Base-by-base conservation (phyloP, 2,888 invertebrate genomes). In the Pasiphila rectangulata region DNA sequence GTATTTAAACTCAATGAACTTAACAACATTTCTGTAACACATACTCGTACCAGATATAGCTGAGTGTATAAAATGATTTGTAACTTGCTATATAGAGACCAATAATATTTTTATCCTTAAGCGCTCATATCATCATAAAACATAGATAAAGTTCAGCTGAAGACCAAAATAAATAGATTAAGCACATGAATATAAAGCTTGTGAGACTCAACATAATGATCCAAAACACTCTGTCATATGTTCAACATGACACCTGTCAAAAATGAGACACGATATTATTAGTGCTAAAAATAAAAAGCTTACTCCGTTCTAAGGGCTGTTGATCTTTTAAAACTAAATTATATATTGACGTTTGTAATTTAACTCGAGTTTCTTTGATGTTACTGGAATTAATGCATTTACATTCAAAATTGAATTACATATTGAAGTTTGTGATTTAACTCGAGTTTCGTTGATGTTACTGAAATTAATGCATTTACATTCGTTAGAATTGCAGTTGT, bases 161-260 rank as follows among this genome's bases (percentile, higher is more conserved):
- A n/a, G n/a, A 1, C 10, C 9, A 2, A 17, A 3, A 32, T 19
- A 32, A 32, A 32, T 10, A 1, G 3, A 17, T 32, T 16, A 16
- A 23, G 25, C 27, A 27, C 17, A 12, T 21, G 17, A 40, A 41
- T 10, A 41, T 3, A 15, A 32, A 23, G 4, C 19, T 17, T 10
- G n/a, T n/a, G 17, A 27, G 9, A 39, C 9, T 6, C 27, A 29
- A 29, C 10, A 27, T 29, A 23, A 21, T 21, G 12, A 43, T 19
- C 21, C n/a, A 20, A 43, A 23, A 9, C 13, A 20, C 19, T n/a
- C 16, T 46, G 37, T 47, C 30, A 32, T 32, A 32, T 19, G 10
- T n/a, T 15, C 5, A 37, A 25, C 19, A 29, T 37, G 37, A 42
- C 42, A 38, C 4, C 32, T 47, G 47, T 38, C 47, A 47, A 42